These are phyloP conservation scores for Pelobates fuscus DNA, from an alignment of 2,113 vertebrate genomes.

Conservation along the genomic window DNA sequence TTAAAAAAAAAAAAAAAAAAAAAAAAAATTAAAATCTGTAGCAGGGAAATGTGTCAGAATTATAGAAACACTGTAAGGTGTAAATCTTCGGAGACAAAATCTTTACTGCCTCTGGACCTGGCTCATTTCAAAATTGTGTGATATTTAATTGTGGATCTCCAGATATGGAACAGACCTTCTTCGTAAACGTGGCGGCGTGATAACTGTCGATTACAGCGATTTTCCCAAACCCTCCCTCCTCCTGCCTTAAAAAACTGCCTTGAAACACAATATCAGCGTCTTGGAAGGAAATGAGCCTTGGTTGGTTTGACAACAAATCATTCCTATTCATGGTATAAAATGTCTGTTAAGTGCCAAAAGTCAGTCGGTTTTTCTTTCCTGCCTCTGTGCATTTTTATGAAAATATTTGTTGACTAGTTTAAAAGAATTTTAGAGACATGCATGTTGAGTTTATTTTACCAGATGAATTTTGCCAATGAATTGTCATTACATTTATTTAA, in stretches of 20 bases:
- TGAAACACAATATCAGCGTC: conserved; percentile 11
- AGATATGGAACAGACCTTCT: conserved; percentile 1
- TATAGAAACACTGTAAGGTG: conserved; percentile 22
- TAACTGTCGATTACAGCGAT: too few species aligned
- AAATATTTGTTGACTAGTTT: too few species aligned
- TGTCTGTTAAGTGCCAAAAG: neutral
- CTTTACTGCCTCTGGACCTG: conserved; percentile 16
- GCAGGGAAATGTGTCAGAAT: neutral
- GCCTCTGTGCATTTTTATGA: neutral
- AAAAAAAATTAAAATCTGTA: too few species aligned
- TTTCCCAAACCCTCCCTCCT: too few species aligned
- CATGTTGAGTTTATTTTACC: too few species aligned
- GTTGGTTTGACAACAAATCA: conserved; percentile 1
- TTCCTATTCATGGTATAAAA: neutral
- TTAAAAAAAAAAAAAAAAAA: too few species aligned
- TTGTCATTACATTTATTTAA: too few species aligned
- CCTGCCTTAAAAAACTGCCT: conserved; percentile 4
- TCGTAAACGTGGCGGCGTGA: too few species aligned
- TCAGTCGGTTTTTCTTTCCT: neutral
- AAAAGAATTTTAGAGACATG: too few species aligned
- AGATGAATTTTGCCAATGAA: too few species aligned
- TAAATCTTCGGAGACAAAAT: conserved; percentile 27
- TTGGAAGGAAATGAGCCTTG: conserved; percentile 23
- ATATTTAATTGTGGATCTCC: conserved; percentile 29
- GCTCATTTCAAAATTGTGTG: neutral